Evolutionary conservation across 2,888 invertebrate species (phyloP).

Genomic region (Microctonus hyperodae): DNA sequence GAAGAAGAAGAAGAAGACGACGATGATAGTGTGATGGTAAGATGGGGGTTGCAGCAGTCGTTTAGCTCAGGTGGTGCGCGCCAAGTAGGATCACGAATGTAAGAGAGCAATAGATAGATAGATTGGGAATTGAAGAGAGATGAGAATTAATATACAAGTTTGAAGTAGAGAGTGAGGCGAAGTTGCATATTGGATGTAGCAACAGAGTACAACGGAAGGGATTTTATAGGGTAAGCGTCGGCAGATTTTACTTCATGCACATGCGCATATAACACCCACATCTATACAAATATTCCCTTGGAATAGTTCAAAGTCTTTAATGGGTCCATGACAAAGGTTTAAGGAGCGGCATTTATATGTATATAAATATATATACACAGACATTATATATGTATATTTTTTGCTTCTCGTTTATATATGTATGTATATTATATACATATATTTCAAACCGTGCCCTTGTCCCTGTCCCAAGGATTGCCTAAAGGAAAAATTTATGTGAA

Average conservation of each 20-base stretch:
- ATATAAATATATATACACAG: background rate
- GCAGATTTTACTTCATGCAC: slow-evolving; percentile 17
- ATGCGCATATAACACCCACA: slow-evolving; percentile 18
- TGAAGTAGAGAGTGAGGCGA: slow-evolving; percentile 20
- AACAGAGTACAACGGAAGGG: background rate
- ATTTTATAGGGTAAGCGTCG: slow-evolving; percentile 21
- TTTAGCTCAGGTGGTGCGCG: slow-evolving; percentile 57
- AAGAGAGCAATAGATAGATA: slow-evolving; percentile 18
- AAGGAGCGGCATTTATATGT: slow-evolving; percentile 13
- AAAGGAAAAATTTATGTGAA: slow-evolving; percentile 26
- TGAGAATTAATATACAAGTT: slow-evolving; percentile 14
- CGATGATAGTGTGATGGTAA: slow-evolving; percentile 37
- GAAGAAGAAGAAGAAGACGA: background rate
- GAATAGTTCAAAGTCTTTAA: slow-evolving; percentile 18
- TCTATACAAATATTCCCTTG: slow-evolving; percentile 18
- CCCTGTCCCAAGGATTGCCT: slow-evolving; percentile 15
- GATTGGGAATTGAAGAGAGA: background rate
- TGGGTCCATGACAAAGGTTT: slow-evolving; percentile 27
- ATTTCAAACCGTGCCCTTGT: slow-evolving; percentile 29
- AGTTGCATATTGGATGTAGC: slow-evolving; percentile 29
- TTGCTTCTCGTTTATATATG: background rate
- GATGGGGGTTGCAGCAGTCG: slow-evolving; percentile 47
- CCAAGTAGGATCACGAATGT: slow-evolving; percentile 25
- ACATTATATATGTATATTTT: background rate
- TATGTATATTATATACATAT: background rate